A percentile compares a stretch with the other conserved stretches of the same genome.
Conservation (phyloP, 2,797 vertebrate species). For the Pseudochirops corinnae region DNA sequence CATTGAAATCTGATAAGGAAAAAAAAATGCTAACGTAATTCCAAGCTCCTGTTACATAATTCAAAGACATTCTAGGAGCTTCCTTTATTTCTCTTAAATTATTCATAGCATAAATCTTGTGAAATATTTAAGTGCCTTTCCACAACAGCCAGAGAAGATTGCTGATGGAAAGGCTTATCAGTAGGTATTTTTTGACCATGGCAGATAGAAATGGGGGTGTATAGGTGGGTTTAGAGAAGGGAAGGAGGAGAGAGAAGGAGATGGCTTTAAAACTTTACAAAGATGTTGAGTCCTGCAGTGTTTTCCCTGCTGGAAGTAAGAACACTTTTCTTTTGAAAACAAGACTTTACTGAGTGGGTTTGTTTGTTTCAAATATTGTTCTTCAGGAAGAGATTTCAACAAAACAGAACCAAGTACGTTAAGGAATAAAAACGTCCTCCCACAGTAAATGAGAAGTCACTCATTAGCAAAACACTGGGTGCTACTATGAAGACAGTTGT, state of each 20-base stretch:
- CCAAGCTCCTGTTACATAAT: conserved; percentile 56
- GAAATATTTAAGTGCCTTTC: conserved; percentile 70
- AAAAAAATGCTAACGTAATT: conserved; percentile 55
- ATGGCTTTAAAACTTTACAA: neutral
- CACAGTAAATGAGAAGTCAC: conserved; percentile 69
- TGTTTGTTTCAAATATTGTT: conserved; percentile 12
- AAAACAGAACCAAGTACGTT: conserved; percentile 67
- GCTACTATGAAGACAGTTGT: conserved; percentile 77
- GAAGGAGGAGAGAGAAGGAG: accelerated
- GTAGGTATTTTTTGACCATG: neutral
- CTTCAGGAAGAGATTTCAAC: conserved; percentile 72
- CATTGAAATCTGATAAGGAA: conserved; percentile 62
- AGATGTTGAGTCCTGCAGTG: neutral
- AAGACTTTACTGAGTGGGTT: conserved; percentile 42
- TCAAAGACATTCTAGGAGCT: conserved; percentile 62
- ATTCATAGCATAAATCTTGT: conserved; percentile 70
- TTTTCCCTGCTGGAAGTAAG: conserved; percentile 17
- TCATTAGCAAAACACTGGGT: conserved; percentile 84
- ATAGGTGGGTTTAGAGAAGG: neutral
- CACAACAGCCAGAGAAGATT: conserved; percentile 39
- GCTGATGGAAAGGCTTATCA: conserved; percentile 34
- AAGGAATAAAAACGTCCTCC: conserved; percentile 72
- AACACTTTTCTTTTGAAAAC: conserved; percentile 41
- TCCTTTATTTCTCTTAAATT: conserved; percentile 73
- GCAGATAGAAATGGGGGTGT: neutral